These are phyloP conservation scores for Chrosomus eos DNA, from an alignment of 2,797 vertebrate genomes.

Conservation along the genomic window DNA sequence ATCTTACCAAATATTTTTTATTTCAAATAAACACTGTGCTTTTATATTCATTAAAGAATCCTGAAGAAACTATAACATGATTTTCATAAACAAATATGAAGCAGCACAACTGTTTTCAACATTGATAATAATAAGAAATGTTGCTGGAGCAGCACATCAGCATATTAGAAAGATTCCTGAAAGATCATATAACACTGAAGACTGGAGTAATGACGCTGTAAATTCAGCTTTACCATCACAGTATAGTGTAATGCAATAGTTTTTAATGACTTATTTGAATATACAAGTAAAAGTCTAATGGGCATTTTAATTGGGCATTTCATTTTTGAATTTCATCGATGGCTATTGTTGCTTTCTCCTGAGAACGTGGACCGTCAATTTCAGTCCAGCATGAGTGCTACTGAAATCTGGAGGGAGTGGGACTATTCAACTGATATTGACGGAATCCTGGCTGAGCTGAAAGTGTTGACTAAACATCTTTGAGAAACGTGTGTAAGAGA, in stretches of 20 bases:
- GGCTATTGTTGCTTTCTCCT: background rate
- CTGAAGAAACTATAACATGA: background rate
- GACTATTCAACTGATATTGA: background rate
- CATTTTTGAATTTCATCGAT: too few relatives aligned
- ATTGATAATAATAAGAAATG: background rate
- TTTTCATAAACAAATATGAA: background rate
- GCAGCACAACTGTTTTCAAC: background rate
- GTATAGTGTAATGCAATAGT: too few relatives aligned
- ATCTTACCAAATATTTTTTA: background rate
- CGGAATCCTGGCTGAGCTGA: conserved; percentile 11
- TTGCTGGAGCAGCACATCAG: background rate
- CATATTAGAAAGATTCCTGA: background rate
- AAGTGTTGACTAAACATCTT: conserved; percentile 33
- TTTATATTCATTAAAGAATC: background rate
- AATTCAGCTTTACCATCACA: too few relatives aligned
- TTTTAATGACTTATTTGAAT: too few relatives aligned
- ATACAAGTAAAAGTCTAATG: too few relatives aligned
- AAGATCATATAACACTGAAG: background rate
- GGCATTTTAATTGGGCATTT: too few relatives aligned
- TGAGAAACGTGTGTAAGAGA: conserved; percentile 11
- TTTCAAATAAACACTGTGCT: background rate
- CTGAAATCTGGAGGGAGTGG: conserved; percentile 7
- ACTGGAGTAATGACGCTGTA: background rate
- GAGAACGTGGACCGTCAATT: conserved; percentile 14
- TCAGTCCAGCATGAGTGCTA: conserved; percentile 7